Evolutionary conservation across 2,888 invertebrate species (phyloP), one percentile per base, ranked within the genome.

Genomic region (Erannis defoliaria): DNA sequence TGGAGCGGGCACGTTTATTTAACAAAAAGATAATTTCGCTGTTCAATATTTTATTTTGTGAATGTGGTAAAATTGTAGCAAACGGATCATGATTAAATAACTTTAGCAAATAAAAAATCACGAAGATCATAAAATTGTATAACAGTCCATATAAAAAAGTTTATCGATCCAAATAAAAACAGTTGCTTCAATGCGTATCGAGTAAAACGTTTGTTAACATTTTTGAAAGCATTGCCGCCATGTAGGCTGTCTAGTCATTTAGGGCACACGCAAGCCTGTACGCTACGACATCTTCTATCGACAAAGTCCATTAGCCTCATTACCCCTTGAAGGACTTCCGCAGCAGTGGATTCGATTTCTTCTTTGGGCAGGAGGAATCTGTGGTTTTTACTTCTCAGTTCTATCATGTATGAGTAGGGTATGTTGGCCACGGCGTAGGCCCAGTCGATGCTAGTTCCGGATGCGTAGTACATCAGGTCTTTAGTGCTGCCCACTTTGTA

Each of bases 401-500:
- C 92, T 0, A 93, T 62, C 91, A 93, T 91, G 69, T 91, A 93
- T 1, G 87, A 84, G 75, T 83, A 93, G 0, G 86, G 88, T 21
- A 92, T 87, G 46, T 82, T 83, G 3, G 85, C 84, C 2, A 79
- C 78, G 0, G 77, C 90, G 64, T 92, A 92, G 48, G 88, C 88
- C 92, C 92, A 93, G 58, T 93, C 92, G 0, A 77, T 78, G 71
- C 92, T 91, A 45, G 83, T 90, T 0, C 92, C 92, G 0, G 86
- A 66, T 1, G 92, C 84, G 67, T 82, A 93, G 75, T 92, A 93
- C 92, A 93, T 92, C 5, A 93, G 79, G 62, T 93, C 92, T 38
- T 89, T 92, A 0, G 92, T 91, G 64, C 91, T 89, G 16, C 92
- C 92, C 0, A 92, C 92, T 77, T 86, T 90, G 80, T 90, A 92